These are phyloP conservation scores for Phalacrocorax brasilianus DNA, from an alignment of 2,113 vertebrate genomes.

Conservation along the genomic window DNA sequence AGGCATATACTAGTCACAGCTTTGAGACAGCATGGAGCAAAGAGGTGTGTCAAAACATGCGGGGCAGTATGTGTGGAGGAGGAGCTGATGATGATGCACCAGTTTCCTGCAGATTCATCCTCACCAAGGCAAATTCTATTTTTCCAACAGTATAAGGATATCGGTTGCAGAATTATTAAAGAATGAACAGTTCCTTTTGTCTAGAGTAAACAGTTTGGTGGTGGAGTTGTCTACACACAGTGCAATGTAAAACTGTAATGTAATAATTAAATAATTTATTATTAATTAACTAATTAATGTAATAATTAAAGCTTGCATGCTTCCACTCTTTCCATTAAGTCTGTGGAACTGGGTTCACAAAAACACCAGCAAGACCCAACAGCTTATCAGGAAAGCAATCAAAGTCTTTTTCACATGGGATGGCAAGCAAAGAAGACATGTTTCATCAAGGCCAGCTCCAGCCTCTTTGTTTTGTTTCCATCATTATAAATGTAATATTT, in stretches of 20 bases:
- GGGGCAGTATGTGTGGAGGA: not conserved
- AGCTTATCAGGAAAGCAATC: not conserved
- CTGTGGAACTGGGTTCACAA: not conserved
- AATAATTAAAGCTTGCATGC: not conserved
- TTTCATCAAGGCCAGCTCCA: not conserved
- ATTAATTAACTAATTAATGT: too few species aligned
- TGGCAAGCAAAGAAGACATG: not conserved
- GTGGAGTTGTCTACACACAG: not conserved
- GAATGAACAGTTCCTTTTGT: not conserved
- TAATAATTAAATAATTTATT: too few species aligned
- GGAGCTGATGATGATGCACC: not conserved
- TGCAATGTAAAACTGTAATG: not conserved
- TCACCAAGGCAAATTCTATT: not conserved
- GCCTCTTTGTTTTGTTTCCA: not conserved
- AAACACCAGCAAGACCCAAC: not conserved
- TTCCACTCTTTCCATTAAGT: not conserved
- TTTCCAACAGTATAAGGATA: not conserved
- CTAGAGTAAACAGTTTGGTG: not conserved
- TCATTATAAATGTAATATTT: not conserved
- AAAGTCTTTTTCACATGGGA: not conserved
- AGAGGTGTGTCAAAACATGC: not conserved
- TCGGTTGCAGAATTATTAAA: not conserved
- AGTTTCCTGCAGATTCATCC: not conserved
- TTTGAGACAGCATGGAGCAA: not conserved
- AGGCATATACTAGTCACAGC: not conserved